These are phyloP conservation scores for Cantharis rufa DNA, from an alignment of 2,888 invertebrate species.

Conservation along the genomic window DNA sequence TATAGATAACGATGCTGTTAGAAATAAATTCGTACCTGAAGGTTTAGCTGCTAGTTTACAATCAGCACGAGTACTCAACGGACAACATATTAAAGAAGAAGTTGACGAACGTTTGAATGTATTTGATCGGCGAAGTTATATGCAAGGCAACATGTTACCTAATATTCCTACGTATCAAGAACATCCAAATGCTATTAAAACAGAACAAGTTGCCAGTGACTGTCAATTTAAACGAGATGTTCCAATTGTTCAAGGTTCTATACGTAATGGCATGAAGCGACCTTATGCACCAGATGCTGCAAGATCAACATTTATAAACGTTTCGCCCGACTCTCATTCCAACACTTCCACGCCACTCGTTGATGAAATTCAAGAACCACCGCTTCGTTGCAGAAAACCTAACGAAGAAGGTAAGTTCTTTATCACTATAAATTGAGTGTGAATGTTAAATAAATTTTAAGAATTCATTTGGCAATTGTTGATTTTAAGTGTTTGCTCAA, in stretches of 20 bases:
- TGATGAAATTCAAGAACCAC: conserved; percentile 60
- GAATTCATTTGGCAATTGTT: neutral
- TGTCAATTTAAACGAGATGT: conserved; percentile 58
- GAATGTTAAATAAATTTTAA: neutral
- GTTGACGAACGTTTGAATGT: conserved; percentile 33
- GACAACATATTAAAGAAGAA: conserved; percentile 53
- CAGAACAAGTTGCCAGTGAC: conserved; percentile 40
- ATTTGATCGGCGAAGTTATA: conserved; percentile 44
- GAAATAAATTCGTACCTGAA: conserved; percentile 58
- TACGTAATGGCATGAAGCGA: conserved; percentile 54
- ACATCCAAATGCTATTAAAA: conserved; percentile 42
- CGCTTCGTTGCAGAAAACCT: conserved; percentile 53
- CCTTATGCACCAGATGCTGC: conserved; percentile 28
- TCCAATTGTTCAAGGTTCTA: conserved; percentile 58
- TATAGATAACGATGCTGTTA: conserved; percentile 37
- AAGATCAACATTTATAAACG: conserved; percentile 18
- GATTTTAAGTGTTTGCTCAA: neutral
- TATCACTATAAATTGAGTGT: conserved; percentile 11
- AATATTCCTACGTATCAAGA: conserved; percentile 40
- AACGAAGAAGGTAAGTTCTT: conserved; percentile 57
- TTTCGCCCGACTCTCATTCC: conserved; percentile 70
- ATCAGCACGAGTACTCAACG: conserved; percentile 72
- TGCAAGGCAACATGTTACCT: conserved; percentile 33
- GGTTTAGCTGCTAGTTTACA: conserved; percentile 84
- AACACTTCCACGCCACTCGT: conserved; percentile 67